phyloP scores from a whole-genome alignment of 2,113 vertebrate genomes.

The Poeciliopsis turrubarensis region DNA sequence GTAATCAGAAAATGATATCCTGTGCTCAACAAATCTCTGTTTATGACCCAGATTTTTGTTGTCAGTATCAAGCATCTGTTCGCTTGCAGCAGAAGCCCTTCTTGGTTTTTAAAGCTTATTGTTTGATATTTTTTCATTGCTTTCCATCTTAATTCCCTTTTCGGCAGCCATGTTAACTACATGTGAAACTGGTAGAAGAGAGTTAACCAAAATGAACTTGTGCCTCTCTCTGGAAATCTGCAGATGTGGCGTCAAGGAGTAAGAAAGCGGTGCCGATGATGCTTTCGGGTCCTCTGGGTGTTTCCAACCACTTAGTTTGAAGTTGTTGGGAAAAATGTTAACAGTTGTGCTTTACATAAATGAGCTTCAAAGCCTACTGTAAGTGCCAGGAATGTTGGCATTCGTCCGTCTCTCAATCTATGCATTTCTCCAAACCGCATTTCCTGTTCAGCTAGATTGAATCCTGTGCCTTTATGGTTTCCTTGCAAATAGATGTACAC shows the following conservation, averaged over 20 bases:
- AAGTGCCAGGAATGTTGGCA: background rate
- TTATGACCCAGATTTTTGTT: background rate
- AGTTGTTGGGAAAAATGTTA: conserved; percentile 16
- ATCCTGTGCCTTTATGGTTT: background rate
- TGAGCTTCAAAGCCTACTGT: background rate
- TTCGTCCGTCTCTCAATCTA: conserved; percentile 13
- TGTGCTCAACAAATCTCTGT: background rate
- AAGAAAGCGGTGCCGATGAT: background rate
- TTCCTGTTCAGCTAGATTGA: background rate
- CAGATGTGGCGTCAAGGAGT: background rate
- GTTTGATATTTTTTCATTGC: background rate
- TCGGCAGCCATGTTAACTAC: background rate
- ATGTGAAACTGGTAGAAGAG: background rate
- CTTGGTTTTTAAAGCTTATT: background rate
- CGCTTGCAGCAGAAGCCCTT: background rate
- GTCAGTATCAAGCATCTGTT: background rate
- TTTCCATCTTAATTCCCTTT: background rate
- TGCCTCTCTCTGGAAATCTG: background rate
- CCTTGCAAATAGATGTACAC: background rate
- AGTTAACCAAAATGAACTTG: background rate
- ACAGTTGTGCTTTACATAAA: conserved; percentile 17
- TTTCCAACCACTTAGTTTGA: background rate
- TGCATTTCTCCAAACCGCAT: conserved; percentile 14
- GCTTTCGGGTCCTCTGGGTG: conserved; percentile 1
- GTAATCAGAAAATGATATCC: background rate